A percentile compares a stretch with the other conserved stretches of the same genome.
phyloP scores from a whole-genome alignment of 2,888 invertebrate species.

The Thalpophila matura region DNA sequence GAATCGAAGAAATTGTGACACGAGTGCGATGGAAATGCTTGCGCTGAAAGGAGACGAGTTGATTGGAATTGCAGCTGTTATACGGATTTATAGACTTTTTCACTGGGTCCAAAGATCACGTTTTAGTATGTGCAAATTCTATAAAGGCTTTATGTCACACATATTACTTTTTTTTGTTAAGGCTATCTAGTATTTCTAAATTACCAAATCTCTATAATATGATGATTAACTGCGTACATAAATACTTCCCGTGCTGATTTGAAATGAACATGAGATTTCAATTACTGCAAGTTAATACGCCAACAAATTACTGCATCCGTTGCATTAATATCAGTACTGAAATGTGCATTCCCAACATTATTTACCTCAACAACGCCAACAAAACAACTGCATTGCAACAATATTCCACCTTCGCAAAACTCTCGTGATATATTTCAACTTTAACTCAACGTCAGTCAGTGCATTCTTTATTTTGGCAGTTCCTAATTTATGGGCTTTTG shows the following conservation, averaged over 20 bases:
- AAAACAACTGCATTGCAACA: constrained; percentile 30
- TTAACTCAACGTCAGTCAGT: constrained; percentile 44
- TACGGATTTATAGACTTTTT: constrained; percentile 35
- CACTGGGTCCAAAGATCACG: constrained; percentile 31
- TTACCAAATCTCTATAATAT: not conserved
- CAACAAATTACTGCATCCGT: constrained; percentile 12
- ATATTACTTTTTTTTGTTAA: not conserved
- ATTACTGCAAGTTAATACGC: constrained; percentile 15
- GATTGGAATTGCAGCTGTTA: constrained; percentile 56
- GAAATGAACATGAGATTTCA: constrained; percentile 26
- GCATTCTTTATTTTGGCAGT: constrained; percentile 34
- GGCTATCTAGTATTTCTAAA: not conserved
- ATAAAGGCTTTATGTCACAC: not conserved
- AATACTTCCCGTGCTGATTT: not conserved
- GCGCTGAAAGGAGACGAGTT: constrained; percentile 48
- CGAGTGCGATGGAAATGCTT: constrained; percentile 49
- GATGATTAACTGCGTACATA: constrained; percentile 27
- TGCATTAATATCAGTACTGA: constrained; percentile 22
- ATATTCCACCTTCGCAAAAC: constrained; percentile 9
- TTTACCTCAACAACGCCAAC: constrained; percentile 31
- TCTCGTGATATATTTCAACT: constrained; percentile 27
- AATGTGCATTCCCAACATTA: constrained; percentile 12
- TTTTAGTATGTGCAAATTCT: not conserved
- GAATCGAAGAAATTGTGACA: constrained; percentile 60
- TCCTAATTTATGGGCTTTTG: too few species aligned